Conservation (phyloP, 2,797 vertebrate species). For the Danio jaintianensis region DNA sequence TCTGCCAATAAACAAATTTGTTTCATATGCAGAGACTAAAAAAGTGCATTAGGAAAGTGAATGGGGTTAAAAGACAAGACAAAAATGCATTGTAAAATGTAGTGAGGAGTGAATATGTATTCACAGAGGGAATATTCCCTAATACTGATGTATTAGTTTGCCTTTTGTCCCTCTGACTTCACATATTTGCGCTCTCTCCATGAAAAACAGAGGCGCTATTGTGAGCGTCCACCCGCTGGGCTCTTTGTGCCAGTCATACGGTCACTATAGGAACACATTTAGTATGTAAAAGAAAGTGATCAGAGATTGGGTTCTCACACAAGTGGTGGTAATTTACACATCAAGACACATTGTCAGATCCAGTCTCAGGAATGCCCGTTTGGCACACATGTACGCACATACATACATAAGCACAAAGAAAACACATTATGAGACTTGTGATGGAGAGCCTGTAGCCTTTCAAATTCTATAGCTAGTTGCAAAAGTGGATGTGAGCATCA, state of each 20-base stretch:
- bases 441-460: conserved; percentile 23
- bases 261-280: conserved; percentile 69
- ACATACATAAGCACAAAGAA: conserved; percentile 63
- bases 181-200: neutral
- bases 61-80: neutral
- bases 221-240: conserved; percentile 52
- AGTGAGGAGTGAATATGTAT: too few relatives aligned
- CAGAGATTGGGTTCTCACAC: conserved; percentile 56
- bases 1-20: neutral
- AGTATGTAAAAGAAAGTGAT: conserved; percentile 73
- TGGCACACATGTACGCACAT: conserved; percentile 59
- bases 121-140: neutral
- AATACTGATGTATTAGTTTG: conserved; percentile 10
- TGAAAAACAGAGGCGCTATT: conserved; percentile 34
- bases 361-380: conserved; percentile 69
- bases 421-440: conserved; percentile 11
- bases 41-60: neutral
- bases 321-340: conserved; percentile 66
- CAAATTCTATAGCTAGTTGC: neutral
- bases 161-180: neutral
- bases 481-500: neutral
- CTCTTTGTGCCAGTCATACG: conserved; percentile 61
- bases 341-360: conserved; percentile 62
- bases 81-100: neutral
- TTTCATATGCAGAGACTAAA: neutral